Percentiles rank a stretch among this genome's conserved stretches.
Evolutionary conservation across 2,113 vertebrate species (phyloP).

Genomic region (Cochlearius cochlearius): DNA sequence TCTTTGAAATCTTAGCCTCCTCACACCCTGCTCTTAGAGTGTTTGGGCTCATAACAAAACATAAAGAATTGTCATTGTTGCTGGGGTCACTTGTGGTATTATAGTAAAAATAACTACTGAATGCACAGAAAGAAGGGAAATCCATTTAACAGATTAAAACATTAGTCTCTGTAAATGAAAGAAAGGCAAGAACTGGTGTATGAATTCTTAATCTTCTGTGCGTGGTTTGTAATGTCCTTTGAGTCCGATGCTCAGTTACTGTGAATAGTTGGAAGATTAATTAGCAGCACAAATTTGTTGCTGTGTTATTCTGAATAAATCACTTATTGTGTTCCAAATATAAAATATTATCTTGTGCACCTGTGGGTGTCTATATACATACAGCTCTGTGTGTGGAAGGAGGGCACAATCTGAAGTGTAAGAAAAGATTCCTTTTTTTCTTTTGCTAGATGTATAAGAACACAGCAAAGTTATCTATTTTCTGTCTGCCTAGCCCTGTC

Average conservation of each 20-base stretch:
- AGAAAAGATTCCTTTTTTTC: not conserved
- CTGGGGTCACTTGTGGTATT: not conserved
- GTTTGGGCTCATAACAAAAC: not conserved
- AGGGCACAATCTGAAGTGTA: not conserved
- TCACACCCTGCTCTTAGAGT: not conserved
- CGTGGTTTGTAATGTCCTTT: not conserved
- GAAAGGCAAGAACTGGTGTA: not conserved
- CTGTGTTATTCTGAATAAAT: not conserved
- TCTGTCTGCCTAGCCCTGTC: not conserved
- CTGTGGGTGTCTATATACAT: not conserved
- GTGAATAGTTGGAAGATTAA: not conserved
- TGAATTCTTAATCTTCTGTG: not conserved
- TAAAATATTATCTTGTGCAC: not conserved
- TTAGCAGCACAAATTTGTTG: not conserved
- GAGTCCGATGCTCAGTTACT: not conserved
- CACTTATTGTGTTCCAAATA: not conserved
- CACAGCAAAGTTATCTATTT: not conserved
- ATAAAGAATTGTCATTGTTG: not conserved
- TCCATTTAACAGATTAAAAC: not conserved
- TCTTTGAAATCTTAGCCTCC: not conserved
- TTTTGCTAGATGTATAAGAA: not conserved
- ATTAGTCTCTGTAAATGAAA: not conserved
- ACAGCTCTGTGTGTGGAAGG: not conserved
- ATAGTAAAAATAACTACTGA: not conserved
- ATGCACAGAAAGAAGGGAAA: not conserved